Conservation (phyloP, 1,140 invertebrate genomes). For the Chionoecetes opilio region DNA sequence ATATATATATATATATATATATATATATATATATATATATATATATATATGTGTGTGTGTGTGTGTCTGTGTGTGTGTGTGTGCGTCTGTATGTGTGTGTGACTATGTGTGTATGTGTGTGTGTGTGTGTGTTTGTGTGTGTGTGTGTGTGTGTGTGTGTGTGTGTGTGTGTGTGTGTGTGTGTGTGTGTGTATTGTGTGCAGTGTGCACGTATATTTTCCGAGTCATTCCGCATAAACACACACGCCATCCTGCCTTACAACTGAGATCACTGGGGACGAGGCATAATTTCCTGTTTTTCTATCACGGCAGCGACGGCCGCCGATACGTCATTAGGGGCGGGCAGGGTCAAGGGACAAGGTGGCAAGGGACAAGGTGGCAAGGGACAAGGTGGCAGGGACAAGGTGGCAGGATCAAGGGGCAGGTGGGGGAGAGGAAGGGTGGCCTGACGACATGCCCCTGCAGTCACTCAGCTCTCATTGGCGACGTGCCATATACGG, state of each 20-base stretch:
- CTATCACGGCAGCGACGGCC: not conserved
- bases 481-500: constrained; percentile 5
- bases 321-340: not conserved
- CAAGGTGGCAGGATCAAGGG: too few relatives aligned
- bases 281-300: not conserved
- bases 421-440: not conserved
- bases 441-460: not conserved
- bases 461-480: not conserved
- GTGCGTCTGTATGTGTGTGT: too few relatives aligned
- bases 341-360: not conserved
- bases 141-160: not conserved
- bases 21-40: too few relatives aligned
- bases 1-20: too few relatives aligned
- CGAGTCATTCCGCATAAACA: not conserved
- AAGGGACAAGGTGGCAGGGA: too few relatives aligned
- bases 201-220: not conserved
- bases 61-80: too few relatives aligned
- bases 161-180: too few relatives aligned
- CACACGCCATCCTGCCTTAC: not conserved
- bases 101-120: not conserved
- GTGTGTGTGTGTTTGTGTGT: not conserved
- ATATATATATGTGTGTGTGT: not conserved
- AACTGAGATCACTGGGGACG: not conserved
- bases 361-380: not conserved
- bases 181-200: not conserved